Base-by-base conservation (phyloP, 2,113 vertebrate genomes). In the Neofelis nebulosa region DNA sequence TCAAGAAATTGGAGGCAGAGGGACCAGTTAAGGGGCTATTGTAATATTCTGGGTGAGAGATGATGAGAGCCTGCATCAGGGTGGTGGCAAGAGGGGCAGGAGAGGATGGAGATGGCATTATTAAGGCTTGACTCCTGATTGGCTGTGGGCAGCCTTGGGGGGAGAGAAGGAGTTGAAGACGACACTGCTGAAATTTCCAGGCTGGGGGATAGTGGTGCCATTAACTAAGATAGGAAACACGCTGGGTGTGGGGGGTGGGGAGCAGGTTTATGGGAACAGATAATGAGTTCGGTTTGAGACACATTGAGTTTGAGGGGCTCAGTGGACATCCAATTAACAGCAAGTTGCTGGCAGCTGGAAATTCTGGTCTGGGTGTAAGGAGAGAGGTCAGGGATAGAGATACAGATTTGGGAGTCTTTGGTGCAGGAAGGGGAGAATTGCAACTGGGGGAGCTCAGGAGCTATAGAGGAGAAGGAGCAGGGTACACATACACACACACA, bases 261-360 rank as follows among this genome's bases (percentile, higher is more conserved):
- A 95, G 66, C 33, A 78, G 79, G 73, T 90, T 97, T 87, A 96
- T 87, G 74, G 89, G 80, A 86, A 73, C 55, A 95, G 78, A 93
- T 96, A 93, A 97, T 89, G 92, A 97, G 86, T 96, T 76, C 2
- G 0, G 74, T 89, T 96, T 96, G 92, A 97, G 82, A 86, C 68
- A 69, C 61, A 23, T 55, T 95, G 94, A 76, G 65, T 96, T 93
- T 89, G 79, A 97, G 94, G 84, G 86, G 92, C 66, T 95, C 4
- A 0, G 91, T 94, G 52, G 92, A 91, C 73, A 95, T 95, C 78
- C 93, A 95, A 16, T 95, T 95, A 98, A 96, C 52, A 68, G 31
- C 0, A 5, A 89, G 95, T 96, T 78, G 78, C 82, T 96, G 89
- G 94, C 86, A 97, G 74, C 89, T 95, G 36, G 69, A 94, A 97